Evolutionary conservation across 2,888 invertebrate genomes (phyloP).

Genomic region (Linyphia triangularis): DNA sequence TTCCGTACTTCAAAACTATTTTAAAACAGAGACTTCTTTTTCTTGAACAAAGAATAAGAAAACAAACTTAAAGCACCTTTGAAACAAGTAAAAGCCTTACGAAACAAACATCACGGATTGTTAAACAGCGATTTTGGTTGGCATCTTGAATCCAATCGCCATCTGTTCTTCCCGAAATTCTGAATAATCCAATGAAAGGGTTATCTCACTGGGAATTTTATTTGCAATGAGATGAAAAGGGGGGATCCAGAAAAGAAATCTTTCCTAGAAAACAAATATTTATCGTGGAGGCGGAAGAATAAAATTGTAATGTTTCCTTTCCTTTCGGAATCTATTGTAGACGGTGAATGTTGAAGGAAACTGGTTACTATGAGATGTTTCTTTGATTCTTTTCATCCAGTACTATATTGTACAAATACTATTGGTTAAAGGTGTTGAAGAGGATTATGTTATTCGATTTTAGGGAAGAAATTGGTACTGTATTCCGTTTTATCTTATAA

Average conservation of each 20-base stretch:
- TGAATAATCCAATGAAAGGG: slow-evolving; percentile 32
- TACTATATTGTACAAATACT: too few species aligned
- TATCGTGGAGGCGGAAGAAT: not conserved
- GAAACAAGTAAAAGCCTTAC: not conserved
- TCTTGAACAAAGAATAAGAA: not conserved
- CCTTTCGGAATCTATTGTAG: not conserved
- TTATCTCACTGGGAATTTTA: not conserved
- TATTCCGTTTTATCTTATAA: too few species aligned
- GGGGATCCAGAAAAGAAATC: not conserved
- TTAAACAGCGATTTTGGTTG: slow-evolving; percentile 24
- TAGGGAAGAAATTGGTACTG: too few species aligned
- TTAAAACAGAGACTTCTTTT: too few species aligned
- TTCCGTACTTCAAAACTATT: too few species aligned
- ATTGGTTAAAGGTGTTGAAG: too few species aligned
- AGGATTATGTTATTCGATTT: too few species aligned
- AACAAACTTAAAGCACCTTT: slow-evolving; percentile 2
- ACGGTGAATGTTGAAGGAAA: not conserved
- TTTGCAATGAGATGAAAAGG: not conserved
- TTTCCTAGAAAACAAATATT: slow-evolving; percentile 18
- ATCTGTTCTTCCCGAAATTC: not conserved
- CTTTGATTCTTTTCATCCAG: not conserved
- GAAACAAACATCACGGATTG: slow-evolving; percentile 1
- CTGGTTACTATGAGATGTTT: not conserved
- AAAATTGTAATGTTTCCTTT: not conserved
- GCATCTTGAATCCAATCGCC: slow-evolving; percentile 35